Evolutionary conservation across 2,113 vertebrate genomes (phyloP).

Genomic region (Neolamprologus cancellatus): DNA sequence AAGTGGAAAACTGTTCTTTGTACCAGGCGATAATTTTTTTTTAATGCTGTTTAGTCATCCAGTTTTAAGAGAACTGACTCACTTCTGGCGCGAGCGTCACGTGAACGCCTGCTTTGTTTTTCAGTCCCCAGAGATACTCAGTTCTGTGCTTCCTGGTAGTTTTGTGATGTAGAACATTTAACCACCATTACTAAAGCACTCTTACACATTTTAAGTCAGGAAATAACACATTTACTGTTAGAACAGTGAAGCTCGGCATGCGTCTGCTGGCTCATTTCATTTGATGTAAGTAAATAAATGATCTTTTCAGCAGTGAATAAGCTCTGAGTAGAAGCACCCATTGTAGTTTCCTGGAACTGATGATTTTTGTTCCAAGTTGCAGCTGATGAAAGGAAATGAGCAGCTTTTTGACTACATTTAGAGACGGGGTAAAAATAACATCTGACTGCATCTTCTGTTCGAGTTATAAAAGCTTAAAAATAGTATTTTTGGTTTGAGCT

Average conservation of each 20-base stretch:
- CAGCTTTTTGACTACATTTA: background rate
- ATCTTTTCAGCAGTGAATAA: background rate
- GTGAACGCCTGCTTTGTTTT: background rate
- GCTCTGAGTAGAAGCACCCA: background rate
- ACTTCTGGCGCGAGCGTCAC: rapidly evolving
- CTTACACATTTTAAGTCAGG: background rate
- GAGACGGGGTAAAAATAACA: background rate
- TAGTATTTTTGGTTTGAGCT: background rate
- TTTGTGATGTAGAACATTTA: background rate
- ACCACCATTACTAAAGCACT: background rate
- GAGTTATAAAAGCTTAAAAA: background rate
- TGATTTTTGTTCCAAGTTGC: background rate
- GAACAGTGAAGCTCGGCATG: background rate
- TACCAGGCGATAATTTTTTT: background rate
- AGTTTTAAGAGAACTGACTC: background rate
- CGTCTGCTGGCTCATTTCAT: background rate
- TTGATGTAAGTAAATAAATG: background rate
- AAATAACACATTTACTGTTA: background rate
- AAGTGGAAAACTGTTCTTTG: background rate
- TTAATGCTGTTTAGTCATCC: background rate
- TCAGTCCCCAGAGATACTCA: background rate
- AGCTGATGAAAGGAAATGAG: background rate
- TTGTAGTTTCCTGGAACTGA: background rate
- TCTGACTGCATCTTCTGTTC: background rate
- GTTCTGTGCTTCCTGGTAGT: background rate